Base-by-base conservation (phyloP, 2,113 vertebrate genomes). In the Seriola dumerili region DNA sequence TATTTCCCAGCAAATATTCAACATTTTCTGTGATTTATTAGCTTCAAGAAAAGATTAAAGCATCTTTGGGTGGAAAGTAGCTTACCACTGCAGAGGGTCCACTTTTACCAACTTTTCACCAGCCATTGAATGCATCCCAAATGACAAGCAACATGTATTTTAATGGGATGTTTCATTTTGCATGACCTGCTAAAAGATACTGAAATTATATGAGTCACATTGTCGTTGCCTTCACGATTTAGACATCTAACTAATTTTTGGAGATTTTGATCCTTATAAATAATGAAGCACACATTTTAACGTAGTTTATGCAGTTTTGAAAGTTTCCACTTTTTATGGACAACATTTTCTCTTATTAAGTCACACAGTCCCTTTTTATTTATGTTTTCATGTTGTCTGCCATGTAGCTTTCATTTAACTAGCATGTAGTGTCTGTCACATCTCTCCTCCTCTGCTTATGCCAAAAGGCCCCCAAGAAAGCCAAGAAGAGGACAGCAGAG, bases 381-480 rank as follows among this genome's bases (percentile, higher is more conserved):
- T 2, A 13, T n/a, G 7, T 50, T 68, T n/a, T 29, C 29, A 29
- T 29, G 9, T 57, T 68, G 14, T 71, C 8, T 58, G 23, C 32
- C 55, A 23, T 54, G 5, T 12, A 61, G 32, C 10, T 80, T 72
- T 4, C 23, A n/a, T 25, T 62, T 3, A 62, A 34, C 4, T n/a
- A 36, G 5, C 8, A 3, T 66, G 1, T 16, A 6, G 29, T 19
- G 21, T 54, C 10, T 73, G 48, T 34, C 8, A 72, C 63, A 68
- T 76, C 42, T 50, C 4, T 58, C 29, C 29, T 48, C 1, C 38
- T 83, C 16, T 62, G 7, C 82, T 71, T 52, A 0, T 12, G 23
- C 73, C 48, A 54, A 74, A 91, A 99, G 98, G 90, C 98, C 78
- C 98, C 98, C 17, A 99, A 99, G 94, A 99, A 98, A 95, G 97